Evolutionary conservation across 2,113 vertebrate species (phyloP), one percentile per base, ranked within the genome.

Genomic region (Oreochromis niloticus): DNA sequence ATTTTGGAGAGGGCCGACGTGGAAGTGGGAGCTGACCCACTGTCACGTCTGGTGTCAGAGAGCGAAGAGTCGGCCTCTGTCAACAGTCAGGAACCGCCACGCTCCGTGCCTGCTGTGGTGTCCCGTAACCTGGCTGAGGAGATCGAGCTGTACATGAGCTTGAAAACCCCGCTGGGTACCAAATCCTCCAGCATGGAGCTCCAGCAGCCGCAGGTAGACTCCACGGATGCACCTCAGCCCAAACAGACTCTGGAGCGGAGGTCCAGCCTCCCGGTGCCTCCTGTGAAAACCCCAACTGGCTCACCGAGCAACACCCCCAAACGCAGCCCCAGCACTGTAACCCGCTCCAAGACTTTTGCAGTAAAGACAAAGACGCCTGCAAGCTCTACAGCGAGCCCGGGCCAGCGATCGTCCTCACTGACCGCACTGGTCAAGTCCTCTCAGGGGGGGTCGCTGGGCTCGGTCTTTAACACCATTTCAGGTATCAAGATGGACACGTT

Each of bases 141-240:
- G 95, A 99, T 99, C 17, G 97, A 99, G 94, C 98, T 96, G 95
- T 99, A 99, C 89, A 99, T 99, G 99, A 99, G 97, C 88, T 95
- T 99, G n/a, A 97, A 97, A 85, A 98, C 93, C 73, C 98, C 98
- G 1, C 87, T 98, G 39, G 96, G 97, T 19, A 93, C 59, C 68
- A 98, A 98, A 87, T 98, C 98, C 88, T 97, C 97, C 79, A 99
- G 98, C 94, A 98, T 98, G 98, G 98, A 99, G 91, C 96, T 99
- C 19, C 96, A 97, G 61, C 95, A 96, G 90, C 88, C 89, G 0
- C 82, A 85, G 83, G 66, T 3, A 5, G 92, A 94, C 80, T 50
- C 89, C 16, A 24, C 82, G 0, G 93, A 90, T 4, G 32, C 88
- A 9, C 43, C 94, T 6, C 88, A 87, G 80, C 1, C 85, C 32